A percentile compares a stretch with the other conserved stretches of the same genome.
phyloP scores from a whole-genome alignment of 2,888 invertebrate genomes.

The Pteria penguin region DNA sequence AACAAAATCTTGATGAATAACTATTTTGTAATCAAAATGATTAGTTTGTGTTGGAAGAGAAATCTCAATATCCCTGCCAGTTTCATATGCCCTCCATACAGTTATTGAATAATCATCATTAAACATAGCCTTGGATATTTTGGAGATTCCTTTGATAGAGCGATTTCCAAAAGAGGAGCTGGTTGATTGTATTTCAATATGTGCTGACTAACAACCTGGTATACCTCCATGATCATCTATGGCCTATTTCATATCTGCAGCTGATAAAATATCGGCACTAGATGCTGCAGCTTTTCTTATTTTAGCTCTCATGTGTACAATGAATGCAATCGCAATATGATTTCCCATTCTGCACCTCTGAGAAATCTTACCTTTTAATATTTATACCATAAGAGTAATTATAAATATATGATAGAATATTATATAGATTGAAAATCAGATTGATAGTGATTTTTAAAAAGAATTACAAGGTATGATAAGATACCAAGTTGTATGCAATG shows the following conservation, averaged over 20 bases:
- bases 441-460: too few species aligned
- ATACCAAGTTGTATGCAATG: too few species aligned
- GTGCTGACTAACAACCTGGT: neutral
- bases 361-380: neutral
- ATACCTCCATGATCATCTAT: neutral
- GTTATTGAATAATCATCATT: neutral
- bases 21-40: neutral
- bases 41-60: neutral
- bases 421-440: too few species aligned
- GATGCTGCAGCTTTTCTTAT: neutral
- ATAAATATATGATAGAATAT: too few species aligned
- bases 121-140: neutral
- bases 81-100: neutral
- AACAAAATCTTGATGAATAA: neutral
- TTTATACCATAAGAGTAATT: too few species aligned
- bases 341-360: neutral
- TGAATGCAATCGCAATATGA: neutral
- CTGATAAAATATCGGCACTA: neutral
- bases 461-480: too few species aligned
- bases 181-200: neutral
- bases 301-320: neutral
- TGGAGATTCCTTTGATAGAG: neutral
- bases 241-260: neutral
- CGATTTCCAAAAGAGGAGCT: neutral
- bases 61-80: neutral